Evolutionary conservation across 2,113 vertebrate genomes (phyloP), one percentile per base, ranked within the genome.

Genomic region (Ibidorhyncha struthersii): DNA sequence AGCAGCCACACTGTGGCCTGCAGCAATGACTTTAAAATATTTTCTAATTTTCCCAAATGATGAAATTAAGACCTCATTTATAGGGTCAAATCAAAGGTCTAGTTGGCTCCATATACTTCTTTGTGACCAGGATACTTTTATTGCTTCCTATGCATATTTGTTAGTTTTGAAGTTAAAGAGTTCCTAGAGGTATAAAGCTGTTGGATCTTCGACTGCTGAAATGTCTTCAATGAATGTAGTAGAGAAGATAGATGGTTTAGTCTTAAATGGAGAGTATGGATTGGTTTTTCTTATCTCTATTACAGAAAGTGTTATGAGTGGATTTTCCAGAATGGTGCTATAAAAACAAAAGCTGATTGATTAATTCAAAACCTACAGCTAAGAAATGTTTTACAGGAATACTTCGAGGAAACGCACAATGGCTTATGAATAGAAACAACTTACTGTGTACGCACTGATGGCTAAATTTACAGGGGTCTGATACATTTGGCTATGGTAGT

Each of bases 321-420:
- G 62, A 89, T 98, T 98, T 98, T 98, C 96, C 96, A 98, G 97
- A 96, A 98, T 49, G 93, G 81, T 85, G 92, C 38, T 94, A 97
- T 98, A 98, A 98, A 98, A 98, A 97, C 95, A 97, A 97, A 97
- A 89, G 70, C 56, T 97, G 96, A 98, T 98, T 98, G 98, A 98
- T 98, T 97, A 97, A 97, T 97, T 96, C 91, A 96, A 89, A 97
- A 96, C 76, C 89, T 92, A 62, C 20, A 79, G 49, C 81, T 94
- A 91, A 91, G 90, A 96, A 98, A 90, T 88, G 29, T 95, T 96
- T 96, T 95, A 77, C 56, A 80, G 65, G 74, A 87, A 86, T 69
- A 32, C 70, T 93, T 89, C 93, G 79, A 97, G 90, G 95, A 98
- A 97, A 97, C 78, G 29, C 12, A 86, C 8, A 82, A 27, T 13